A percentile compares a stretch with the other conserved stretches of the same genome.
Evolutionary conservation across 2,888 invertebrate species (phyloP).

Genomic region (Uropetala carovei): DNA sequence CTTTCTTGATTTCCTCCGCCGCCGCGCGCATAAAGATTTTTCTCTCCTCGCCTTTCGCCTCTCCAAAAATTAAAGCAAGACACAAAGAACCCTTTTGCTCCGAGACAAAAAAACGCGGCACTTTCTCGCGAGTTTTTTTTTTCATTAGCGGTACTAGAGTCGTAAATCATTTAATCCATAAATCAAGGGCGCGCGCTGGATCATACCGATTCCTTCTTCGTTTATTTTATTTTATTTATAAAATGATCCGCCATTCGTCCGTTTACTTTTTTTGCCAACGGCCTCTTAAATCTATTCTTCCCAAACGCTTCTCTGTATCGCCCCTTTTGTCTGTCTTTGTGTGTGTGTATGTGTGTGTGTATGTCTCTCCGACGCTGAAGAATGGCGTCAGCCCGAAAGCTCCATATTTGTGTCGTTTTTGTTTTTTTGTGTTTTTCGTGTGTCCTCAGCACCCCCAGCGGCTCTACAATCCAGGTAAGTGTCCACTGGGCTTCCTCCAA

Average conservation of each 20-base stretch:
- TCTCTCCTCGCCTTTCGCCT: background rate
- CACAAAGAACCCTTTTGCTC: background rate
- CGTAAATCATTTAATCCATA: constrained; percentile 3
- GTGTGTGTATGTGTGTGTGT: background rate
- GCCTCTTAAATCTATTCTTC: background rate
- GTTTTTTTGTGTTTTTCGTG: too few relatives aligned
- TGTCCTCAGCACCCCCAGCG: too few relatives aligned
- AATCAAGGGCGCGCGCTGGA: background rate
- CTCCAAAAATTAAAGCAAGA: background rate
- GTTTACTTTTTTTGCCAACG: background rate
- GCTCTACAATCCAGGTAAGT: too few relatives aligned
- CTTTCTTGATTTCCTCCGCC: constrained; percentile 6
- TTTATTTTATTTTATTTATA: background rate
- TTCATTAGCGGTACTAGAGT: background rate
- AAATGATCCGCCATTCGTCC: background rate
- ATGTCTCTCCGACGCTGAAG: background rate
- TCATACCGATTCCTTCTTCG: background rate
- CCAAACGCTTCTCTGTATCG: background rate
- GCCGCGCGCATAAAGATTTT: background rate
- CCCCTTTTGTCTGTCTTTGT: background rate
- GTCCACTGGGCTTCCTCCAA: too few relatives aligned
- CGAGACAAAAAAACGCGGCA: background rate
- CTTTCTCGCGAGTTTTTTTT: background rate
- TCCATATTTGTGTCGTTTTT: too few relatives aligned
- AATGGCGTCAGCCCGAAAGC: too few relatives aligned